Conservation (phyloP, 2,113 vertebrate genomes). For the Cairina moschata region DNA sequence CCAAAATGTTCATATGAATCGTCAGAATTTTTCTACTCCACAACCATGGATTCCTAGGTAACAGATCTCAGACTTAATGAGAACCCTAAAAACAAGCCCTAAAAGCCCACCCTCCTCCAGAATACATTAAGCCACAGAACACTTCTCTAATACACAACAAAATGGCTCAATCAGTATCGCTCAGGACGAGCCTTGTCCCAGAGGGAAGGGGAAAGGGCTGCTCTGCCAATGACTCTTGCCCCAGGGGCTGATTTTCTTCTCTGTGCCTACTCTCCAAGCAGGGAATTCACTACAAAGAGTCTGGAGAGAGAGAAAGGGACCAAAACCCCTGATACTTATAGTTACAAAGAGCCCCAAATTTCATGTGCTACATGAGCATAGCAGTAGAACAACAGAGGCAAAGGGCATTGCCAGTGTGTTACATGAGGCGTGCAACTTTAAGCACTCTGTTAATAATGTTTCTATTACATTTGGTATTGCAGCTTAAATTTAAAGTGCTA, state of each 20-base stretch:
- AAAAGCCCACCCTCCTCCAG: background rate
- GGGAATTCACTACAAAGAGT: background rate
- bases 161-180: background rate
- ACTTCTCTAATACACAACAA: background rate
- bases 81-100: background rate
- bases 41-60: background rate
- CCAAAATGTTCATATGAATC: background rate
- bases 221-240: background rate
- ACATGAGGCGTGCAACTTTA: background rate
- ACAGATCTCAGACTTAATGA: background rate
- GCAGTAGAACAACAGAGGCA: background rate
- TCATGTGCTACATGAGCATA: background rate
- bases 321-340: background rate
- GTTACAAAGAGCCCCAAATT: background rate
- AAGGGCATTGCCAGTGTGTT: background rate
- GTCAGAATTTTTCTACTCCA: background rate
- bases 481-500: constrained; percentile 5
- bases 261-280: background rate
- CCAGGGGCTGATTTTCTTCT: background rate
- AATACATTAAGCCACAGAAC: background rate
- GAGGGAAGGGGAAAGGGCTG: background rate
- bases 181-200: background rate
- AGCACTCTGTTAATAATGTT: background rate
- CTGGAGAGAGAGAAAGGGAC: background rate
- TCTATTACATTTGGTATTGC: background rate